A percentile compares a stretch with the other conserved stretches of the same genome.
Conservation (phyloP, 2,888 invertebrate species). For the Mayetiola destructor region DNA sequence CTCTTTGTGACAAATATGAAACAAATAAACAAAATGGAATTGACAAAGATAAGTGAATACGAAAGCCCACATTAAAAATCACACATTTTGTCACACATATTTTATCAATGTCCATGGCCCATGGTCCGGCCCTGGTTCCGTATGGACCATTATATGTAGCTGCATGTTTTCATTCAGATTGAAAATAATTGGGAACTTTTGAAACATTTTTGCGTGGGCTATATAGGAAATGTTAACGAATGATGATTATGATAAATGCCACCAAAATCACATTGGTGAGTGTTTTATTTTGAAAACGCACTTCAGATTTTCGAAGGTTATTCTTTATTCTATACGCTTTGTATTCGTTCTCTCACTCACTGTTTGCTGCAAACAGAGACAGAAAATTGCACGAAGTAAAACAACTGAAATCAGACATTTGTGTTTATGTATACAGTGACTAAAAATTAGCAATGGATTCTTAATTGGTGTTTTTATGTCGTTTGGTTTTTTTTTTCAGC, state of each 20-base stretch:
- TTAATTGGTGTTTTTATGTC: conserved; percentile 7
- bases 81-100: not conserved
- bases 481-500: not conserved
- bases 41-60: not conserved
- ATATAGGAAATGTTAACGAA: not conserved
- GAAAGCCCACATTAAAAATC: not conserved
- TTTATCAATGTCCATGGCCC: no score
- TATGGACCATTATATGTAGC: no score
- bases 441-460: not conserved
- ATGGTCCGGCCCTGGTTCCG: not conserved
- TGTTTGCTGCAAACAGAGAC: not conserved
- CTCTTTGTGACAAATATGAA: not conserved
- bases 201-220: not conserved
- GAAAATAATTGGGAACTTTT: not conserved
- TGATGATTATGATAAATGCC: not conserved
- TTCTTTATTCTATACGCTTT: not conserved
- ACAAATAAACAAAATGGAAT: not conserved
- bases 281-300: not conserved
- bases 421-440: not conserved
- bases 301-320: no score
- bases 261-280: not conserved
- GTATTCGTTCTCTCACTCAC: not conserved
- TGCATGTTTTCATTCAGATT: no score
- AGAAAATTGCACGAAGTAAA: no score
- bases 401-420: no score